Evolutionary conservation across 2,113 vertebrate genomes (phyloP), one percentile per base, ranked within the genome.

Genomic region (Coturnix japonica): DNA sequence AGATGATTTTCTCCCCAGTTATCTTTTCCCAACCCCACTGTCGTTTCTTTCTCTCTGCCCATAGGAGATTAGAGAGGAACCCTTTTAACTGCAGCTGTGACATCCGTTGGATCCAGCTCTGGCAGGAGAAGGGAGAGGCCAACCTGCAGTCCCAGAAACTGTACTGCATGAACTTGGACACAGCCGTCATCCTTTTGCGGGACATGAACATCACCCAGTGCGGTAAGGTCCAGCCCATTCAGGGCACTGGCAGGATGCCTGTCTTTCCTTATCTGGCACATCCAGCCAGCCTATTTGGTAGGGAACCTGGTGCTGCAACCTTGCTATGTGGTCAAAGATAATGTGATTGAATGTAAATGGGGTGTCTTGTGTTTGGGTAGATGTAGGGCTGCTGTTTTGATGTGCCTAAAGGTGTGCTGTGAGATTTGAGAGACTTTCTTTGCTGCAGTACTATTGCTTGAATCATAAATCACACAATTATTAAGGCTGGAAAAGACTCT

Each of bases 51-150:
- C 85, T 92, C 64, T 81, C 73, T 80, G 60, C 77, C 87, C 0
- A 0, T 91, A 99, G 99, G 98, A 98, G 97, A 89, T 89, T 99
- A 97, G 99, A 99, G 72, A 98, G 98, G 57, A 98, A 99, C 90
- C 97, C 98, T 80, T 99, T 99, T 70, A 98, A 98, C 96, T 99
- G 99, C 78, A 98, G 99, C 96, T 99, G 99, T 1, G 98, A 98
- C 81, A 99, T 99, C 90, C 99, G 99, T 91, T 99, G 99, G 99
- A 98, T 99, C 97, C 99, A 99, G 98, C 98, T 99, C 91, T 99
- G 99, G 98, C 99, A 99, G 97, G 98, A 98, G 96, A 98, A 98
- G 95, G 98, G 98, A 0, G 99, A 99, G 88, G 99, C 99, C 1
- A 97, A 95, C 56, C 98, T 99, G 51, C 96, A 98, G 91, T 97